Conservation (phyloP, 1,140 invertebrate genomes). For the Euura lappo region DNA sequence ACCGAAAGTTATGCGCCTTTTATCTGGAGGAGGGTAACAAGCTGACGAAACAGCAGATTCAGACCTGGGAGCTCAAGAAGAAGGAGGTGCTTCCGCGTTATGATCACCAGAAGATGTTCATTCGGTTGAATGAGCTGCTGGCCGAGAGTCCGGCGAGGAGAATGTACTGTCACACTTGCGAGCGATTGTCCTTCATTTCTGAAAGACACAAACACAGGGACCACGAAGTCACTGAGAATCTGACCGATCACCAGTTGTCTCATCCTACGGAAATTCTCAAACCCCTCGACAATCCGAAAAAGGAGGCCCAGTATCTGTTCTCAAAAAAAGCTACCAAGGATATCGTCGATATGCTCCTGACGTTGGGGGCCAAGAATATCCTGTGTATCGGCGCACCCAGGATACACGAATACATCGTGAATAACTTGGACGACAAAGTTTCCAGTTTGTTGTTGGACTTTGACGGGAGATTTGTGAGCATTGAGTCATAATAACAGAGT, state of each 20-base stretch:
- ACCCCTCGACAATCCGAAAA: conserved; percentile 69
- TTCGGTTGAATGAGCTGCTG: conserved; percentile 56
- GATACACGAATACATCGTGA: conserved; percentile 72
- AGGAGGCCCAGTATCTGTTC: conserved; percentile 81
- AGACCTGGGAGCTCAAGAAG: conserved; percentile 59
- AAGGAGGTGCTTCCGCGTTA: conserved; percentile 58
- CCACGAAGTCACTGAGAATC: conserved; percentile 55
- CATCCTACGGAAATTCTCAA: conserved; percentile 67
- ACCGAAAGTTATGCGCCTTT: conserved; percentile 76
- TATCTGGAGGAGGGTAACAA: conserved; percentile 65
- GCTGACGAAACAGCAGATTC: conserved; percentile 56
- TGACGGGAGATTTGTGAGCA: conserved; percentile 70
- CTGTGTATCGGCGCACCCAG: conserved; percentile 82
- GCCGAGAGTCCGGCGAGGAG: conserved; percentile 37
- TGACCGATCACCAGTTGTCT: conserved; percentile 60
- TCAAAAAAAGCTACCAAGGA: conserved; percentile 63
- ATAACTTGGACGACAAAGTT: conserved; percentile 57
- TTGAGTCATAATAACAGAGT: conserved; percentile 30
- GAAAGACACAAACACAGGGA: conserved; percentile 57
- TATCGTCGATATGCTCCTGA: conserved; percentile 61
- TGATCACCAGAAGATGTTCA: conserved; percentile 62
- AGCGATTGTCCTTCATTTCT: conserved; percentile 60
- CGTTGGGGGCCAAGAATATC: conserved; percentile 66
- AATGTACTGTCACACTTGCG: conserved; percentile 71
- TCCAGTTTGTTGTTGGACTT: conserved; percentile 78